phyloP scores from a whole-genome alignment of 2,797 vertebrate genomes.

The Mormyrus hasselquistii region DNA sequence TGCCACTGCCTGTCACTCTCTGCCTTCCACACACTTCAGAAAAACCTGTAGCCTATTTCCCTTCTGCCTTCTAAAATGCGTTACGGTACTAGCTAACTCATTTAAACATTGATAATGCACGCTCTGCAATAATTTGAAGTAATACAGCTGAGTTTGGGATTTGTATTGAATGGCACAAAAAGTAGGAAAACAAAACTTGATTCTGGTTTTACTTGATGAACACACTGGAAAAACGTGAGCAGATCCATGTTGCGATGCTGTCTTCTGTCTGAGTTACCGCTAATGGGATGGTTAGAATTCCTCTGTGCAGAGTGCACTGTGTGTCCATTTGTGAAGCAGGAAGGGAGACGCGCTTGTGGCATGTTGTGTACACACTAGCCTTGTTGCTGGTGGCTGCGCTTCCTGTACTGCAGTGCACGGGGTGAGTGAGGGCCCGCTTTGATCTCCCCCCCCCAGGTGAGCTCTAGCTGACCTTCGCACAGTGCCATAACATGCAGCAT shows the following conservation, averaged over 20 bases:
- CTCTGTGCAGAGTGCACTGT: no score
- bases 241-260: not conserved
- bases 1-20: conserved; percentile 17
- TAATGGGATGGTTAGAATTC: not conserved
- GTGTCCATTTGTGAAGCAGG: not conserved
- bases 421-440: not conserved
- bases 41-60: not conserved
- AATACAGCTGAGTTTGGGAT: not conserved
- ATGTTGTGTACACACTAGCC: not conserved
- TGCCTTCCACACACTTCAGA: conserved; percentile 24
- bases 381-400: not conserved
- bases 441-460: not conserved
- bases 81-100: not conserved
- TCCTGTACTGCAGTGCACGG: not conserved
- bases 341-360: not conserved
- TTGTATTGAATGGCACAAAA: not conserved
- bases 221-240: not conserved
- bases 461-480: not conserved
- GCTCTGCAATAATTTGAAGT: not conserved
- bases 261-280: not conserved
- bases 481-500: not conserved
- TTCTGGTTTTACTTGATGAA: not conserved
- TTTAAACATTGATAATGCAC: not conserved
- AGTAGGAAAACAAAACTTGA: not conserved
- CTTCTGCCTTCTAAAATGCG: not conserved